Conservation (phyloP, 2,888 invertebrate species). For the Brachynemurus nebulosus region DNA sequence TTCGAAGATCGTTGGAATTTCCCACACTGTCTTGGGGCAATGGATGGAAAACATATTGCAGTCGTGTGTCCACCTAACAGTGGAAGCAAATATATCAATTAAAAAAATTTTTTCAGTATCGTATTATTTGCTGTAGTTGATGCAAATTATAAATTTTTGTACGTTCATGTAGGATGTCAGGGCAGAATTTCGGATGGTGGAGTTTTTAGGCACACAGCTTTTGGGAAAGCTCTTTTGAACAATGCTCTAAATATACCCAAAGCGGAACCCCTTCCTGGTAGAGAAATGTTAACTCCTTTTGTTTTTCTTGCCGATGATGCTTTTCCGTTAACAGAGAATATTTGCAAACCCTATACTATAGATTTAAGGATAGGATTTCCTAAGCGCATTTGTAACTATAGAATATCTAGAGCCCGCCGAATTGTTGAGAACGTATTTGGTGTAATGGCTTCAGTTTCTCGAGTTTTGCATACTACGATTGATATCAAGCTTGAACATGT, state of each 20-base stretch:
- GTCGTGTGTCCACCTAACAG: constrained; percentile 15
- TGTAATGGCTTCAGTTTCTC: constrained; percentile 17
- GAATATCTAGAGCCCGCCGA: constrained; percentile 18
- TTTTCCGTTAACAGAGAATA: constrained; percentile 16
- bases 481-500: no score
- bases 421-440: constrained; percentile 19
- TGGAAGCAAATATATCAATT: constrained; percentile 17
- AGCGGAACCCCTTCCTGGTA: no score
- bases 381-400: constrained; percentile 19
- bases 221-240: constrained; percentile 13
- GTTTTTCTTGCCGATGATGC: constrained; percentile 17
- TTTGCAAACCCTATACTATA: constrained; percentile 15
- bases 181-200: constrained; percentile 16
- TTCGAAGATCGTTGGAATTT: constrained; percentile 16
- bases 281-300: no score
- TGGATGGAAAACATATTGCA: constrained; percentile 17
- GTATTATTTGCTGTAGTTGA: constrained; percentile 16
- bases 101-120: constrained; percentile 15
- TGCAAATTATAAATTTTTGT: constrained; percentile 15
- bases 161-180: constrained; percentile 14
- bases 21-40: constrained; percentile 14
- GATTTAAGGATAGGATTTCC: constrained; percentile 10
- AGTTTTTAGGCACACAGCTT: constrained; percentile 15
- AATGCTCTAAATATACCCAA: constrained; percentile 13
- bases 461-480: no score